phyloP scores from a whole-genome alignment of 2,797 vertebrate genomes.

The Geotria australis region DNA sequence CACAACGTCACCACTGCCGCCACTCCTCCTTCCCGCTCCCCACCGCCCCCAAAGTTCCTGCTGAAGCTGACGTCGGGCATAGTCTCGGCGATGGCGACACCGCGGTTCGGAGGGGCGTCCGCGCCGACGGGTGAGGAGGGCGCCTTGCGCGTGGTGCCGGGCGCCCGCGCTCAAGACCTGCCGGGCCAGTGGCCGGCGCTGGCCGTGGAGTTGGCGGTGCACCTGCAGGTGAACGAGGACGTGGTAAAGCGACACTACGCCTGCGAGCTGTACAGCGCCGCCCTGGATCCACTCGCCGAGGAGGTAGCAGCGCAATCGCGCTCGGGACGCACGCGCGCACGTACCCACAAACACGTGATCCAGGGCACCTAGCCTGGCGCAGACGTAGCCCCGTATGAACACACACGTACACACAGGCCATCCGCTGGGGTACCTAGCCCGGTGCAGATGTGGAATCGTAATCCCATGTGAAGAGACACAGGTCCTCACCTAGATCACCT shows the following conservation, averaged over 20 bases:
- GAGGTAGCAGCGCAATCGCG: constrained; percentile 18
- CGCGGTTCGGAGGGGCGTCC: background rate
- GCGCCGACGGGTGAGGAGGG: background rate
- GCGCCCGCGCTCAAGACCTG: background rate
- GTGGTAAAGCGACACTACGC: constrained; percentile 46
- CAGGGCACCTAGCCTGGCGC: background rate
- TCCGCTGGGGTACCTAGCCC: background rate
- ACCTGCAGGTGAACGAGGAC: constrained; percentile 57
- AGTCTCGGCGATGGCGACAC: background rate
- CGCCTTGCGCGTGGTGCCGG: no score
- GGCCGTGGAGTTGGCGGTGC: constrained; percentile 33
- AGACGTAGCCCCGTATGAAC: background rate
- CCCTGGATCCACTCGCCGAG: constrained; percentile 47
- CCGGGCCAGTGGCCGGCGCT: constrained; percentile 28
- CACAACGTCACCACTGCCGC: no score
- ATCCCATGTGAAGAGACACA: no score
- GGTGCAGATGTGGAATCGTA: no score
- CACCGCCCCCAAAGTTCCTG: background rate
- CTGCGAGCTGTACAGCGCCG: constrained; percentile 64
- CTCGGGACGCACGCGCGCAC: background rate
- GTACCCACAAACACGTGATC: no score
- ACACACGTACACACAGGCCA: background rate
- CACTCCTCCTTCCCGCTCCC: no score
- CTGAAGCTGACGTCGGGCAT: background rate
- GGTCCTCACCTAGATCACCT: no score